These are phyloP conservation scores for Hyppa rectilinea DNA, from an alignment of 2,888 invertebrate species.

Conservation along the genomic window DNA sequence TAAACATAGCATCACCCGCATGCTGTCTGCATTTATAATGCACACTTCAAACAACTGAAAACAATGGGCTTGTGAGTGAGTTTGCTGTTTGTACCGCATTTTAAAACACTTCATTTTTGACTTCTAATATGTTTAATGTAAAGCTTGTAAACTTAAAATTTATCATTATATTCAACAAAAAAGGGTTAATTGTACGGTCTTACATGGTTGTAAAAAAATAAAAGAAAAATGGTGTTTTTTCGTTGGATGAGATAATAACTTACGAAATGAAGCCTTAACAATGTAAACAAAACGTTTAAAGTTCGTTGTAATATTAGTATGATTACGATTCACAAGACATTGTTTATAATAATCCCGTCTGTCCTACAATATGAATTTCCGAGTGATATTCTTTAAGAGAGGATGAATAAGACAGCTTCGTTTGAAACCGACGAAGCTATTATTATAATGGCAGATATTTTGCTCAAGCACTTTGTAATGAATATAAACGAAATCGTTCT, in stretches of 20 bases:
- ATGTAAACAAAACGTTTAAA: conserved; percentile 10
- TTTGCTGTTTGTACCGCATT: neutral
- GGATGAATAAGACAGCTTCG: conserved; percentile 23
- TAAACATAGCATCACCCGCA: neutral
- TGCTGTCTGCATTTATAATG: neutral
- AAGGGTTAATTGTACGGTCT: neutral
- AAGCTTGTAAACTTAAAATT: neutral
- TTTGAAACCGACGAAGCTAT: conserved; percentile 28
- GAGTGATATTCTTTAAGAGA: conserved; percentile 30
- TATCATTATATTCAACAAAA: neutral
- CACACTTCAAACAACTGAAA: neutral
- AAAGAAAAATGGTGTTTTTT: neutral
- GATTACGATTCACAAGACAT: conserved; percentile 22
- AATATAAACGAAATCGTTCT: conserved; percentile 33
- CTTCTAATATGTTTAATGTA: neutral
- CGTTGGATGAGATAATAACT: neutral
- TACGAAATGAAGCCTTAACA: neutral
- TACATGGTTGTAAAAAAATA: no score
- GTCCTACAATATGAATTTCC: conserved; percentile 34
- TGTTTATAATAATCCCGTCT: conserved; percentile 28
- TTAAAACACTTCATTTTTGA: neutral
- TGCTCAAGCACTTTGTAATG: conserved; percentile 44
- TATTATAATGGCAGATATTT: conserved; percentile 41
- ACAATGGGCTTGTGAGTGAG: neutral
- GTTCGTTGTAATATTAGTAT: conserved; percentile 3